A percentile compares a stretch with the other conserved stretches of the same genome.
Conservation (phyloP, 2,888 invertebrate genomes). For the Idaea dimidiata region DNA sequence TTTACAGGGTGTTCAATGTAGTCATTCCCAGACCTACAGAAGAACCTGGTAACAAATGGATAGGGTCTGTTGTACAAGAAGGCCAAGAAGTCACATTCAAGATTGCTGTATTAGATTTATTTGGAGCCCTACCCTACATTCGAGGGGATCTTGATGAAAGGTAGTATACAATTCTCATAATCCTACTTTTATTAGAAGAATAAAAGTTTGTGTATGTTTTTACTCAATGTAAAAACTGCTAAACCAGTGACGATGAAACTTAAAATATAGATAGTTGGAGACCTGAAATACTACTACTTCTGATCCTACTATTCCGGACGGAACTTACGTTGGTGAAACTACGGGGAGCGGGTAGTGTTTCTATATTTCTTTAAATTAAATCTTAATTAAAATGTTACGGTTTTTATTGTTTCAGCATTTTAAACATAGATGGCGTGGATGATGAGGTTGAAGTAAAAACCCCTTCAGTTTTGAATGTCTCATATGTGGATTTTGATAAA, state of each 20-base stretch:
- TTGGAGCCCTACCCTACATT: slow-evolving; percentile 83
- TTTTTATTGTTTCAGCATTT: slow-evolving; percentile 43
- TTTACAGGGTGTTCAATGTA: slow-evolving; percentile 83
- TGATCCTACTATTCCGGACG: too few species aligned
- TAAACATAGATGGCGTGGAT: slow-evolving; percentile 47
- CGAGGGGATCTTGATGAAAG: slow-evolving; percentile 80
- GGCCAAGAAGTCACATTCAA: slow-evolving; percentile 83
- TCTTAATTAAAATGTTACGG: not conserved
- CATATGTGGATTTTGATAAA: slow-evolving; percentile 70
- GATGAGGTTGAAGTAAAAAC: slow-evolving; percentile 49
- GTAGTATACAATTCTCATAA: slow-evolving; percentile 36
- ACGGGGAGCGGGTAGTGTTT: not conserved
- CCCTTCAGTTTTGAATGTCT: slow-evolving; percentile 47
- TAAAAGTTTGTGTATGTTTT: not conserved
- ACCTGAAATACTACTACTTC: too few species aligned
- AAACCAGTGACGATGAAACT: too few species aligned
- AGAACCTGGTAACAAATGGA: slow-evolving; percentile 77
- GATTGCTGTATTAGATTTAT: slow-evolving; percentile 80
- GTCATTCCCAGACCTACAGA: slow-evolving; percentile 82
- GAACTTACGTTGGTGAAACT: not conserved
- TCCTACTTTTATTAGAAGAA: not conserved
- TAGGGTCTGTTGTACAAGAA: slow-evolving; percentile 76
- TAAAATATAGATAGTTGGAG: too few species aligned
- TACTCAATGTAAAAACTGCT: too few species aligned
- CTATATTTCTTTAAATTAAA: not conserved